Evolutionary conservation across 2,888 invertebrate genomes (phyloP).

Genomic region (Xylophagus ater): DNA sequence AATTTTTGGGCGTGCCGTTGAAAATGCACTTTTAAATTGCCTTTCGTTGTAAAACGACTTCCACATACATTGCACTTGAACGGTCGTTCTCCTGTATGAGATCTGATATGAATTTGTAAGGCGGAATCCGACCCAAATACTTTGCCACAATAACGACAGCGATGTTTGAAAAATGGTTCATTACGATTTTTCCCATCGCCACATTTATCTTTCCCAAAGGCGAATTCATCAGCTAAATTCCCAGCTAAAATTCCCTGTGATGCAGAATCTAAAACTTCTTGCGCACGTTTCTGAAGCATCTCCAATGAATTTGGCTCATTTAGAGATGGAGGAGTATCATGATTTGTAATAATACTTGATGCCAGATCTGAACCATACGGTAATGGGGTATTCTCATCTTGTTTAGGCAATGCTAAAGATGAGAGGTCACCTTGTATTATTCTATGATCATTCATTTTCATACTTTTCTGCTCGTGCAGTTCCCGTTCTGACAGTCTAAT

Average conservation of each 20-base stretch:
- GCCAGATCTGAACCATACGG: constrained; percentile 34
- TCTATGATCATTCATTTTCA: constrained; percentile 3
- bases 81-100: constrained; percentile 95
- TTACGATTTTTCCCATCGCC: constrained; percentile 71
- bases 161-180: constrained; percentile 88
- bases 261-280: constrained; percentile 87
- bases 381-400: constrained; percentile 35
- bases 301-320: constrained; percentile 80
- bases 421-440: constrained; percentile 10
- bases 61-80: constrained; percentile 99
- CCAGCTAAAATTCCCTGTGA: constrained; percentile 84
- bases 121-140: constrained; percentile 94
- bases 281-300: constrained; percentile 82
- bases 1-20: constrained; percentile 92
- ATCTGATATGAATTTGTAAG: constrained; percentile 94
- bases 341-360: constrained; percentile 70
- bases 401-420: constrained; percentile 23
- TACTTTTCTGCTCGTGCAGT: constrained; percentile 3
- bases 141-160: constrained; percentile 91
- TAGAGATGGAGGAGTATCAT: constrained; percentile 62
- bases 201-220: constrained; percentile 72
- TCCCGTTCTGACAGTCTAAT: background rate
- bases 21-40: constrained; percentile 98
- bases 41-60: constrained; percentile 97
- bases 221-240: constrained; percentile 81